phyloP scores from a whole-genome alignment of 1,140 invertebrate genomes.

The Platyura marginata region DNA sequence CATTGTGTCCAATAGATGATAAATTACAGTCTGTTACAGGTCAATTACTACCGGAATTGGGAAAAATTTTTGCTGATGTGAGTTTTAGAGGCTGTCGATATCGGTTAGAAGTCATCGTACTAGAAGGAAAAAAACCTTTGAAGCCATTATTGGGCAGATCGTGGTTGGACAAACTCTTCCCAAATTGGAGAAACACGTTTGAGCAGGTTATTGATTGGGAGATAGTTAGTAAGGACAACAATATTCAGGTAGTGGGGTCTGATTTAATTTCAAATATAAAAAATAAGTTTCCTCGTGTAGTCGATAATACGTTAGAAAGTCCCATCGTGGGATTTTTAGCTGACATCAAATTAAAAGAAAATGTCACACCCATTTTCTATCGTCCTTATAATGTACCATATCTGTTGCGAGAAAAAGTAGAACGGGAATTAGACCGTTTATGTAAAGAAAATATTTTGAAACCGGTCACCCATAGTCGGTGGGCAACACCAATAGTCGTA shows the following conservation, averaged over 20 bases:
- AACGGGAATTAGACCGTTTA: constrained; percentile 10
- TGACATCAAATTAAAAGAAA: constrained; percentile 6
- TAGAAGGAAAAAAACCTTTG: background rate
- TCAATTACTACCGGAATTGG: background rate
- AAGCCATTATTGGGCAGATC: background rate
- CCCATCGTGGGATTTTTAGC: constrained; percentile 6
- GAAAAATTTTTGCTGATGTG: background rate
- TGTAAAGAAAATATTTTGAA: constrained; percentile 6
- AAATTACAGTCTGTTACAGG: background rate
- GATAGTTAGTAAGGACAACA: background rate
- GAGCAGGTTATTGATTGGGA: background rate
- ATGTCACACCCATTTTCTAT: constrained; percentile 9
- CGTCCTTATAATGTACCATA: constrained; percentile 9
- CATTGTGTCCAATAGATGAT: no score
- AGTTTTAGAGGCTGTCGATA: background rate
- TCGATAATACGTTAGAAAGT: constrained; percentile 5
- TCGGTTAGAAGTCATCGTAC: background rate
- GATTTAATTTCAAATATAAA: no score
- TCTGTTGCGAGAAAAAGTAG: constrained; percentile 10
- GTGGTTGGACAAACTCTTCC: background rate
- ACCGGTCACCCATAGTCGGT: constrained; percentile 10
- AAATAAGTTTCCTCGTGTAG: constrained; percentile 1
- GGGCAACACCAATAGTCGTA: constrained; percentile 21
- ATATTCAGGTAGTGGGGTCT: background rate
- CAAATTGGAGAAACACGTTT: background rate